Conservation (phyloP, 2,113 vertebrate species). For the Caranx melampygus region DNA sequence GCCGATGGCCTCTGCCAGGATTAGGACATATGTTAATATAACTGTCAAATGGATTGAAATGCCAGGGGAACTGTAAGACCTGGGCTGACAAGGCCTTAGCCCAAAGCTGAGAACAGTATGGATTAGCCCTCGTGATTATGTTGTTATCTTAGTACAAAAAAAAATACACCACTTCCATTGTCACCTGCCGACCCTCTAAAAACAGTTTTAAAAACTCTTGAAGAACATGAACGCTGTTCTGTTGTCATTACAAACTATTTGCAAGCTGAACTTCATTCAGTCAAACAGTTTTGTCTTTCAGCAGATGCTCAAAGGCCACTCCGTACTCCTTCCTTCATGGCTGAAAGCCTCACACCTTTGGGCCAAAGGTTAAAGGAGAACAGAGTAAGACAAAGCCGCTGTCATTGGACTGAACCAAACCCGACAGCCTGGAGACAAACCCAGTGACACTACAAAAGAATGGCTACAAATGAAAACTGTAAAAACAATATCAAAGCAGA, state of each 20-base stretch:
- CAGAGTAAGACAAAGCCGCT: neutral
- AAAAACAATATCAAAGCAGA: constrained; percentile 11
- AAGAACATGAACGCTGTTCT: neutral
- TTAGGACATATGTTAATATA: neutral
- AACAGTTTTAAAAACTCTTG: neutral
- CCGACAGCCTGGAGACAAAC: neutral
- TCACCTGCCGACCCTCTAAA: neutral
- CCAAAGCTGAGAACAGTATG: neutral
- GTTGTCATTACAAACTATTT: neutral
- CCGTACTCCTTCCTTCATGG: neutral
- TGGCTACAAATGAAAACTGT: neutral
- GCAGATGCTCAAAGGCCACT: neutral
- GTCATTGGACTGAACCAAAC: neutral
- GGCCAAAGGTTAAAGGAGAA: neutral
- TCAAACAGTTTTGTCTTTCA: neutral
- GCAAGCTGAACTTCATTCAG: neutral
- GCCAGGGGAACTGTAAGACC: neutral
- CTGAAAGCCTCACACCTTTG: neutral
- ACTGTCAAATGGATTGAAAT: neutral
- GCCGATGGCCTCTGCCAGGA: neutral
- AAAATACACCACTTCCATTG: neutral
- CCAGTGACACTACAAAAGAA: neutral
- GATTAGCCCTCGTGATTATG: neutral
- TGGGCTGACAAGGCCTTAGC: neutral
- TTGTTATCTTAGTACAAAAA: neutral